Conservation (phyloP, 2,888 invertebrate species). For the Epinotia demarniana region DNA sequence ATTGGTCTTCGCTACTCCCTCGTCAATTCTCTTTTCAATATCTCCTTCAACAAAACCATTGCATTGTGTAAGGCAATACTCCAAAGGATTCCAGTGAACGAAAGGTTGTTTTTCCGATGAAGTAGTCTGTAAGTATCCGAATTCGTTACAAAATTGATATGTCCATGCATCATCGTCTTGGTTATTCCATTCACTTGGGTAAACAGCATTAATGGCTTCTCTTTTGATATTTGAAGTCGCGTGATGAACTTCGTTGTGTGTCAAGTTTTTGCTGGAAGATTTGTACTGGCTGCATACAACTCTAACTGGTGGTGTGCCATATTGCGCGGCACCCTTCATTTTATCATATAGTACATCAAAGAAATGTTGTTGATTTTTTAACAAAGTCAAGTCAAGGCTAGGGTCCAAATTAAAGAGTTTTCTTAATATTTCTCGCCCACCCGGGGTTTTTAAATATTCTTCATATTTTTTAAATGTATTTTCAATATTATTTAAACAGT, state of each 20-base stretch:
- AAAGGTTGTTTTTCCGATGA: conserved; percentile 85
- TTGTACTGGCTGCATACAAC: conserved; percentile 55
- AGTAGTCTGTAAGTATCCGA: conserved; percentile 89
- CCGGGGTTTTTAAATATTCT: not conserved
- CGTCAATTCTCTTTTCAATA: conserved; percentile 66
- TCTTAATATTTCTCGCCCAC: not conserved
- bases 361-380: conserved; percentile 65
- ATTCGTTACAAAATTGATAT: conserved; percentile 91
- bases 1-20: conserved; percentile 73
- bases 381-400: conserved; percentile 61
- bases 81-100: conserved; percentile 73
- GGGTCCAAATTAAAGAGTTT: conserved; percentile 52
- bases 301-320: conserved; percentile 61
- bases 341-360: conserved; percentile 60
- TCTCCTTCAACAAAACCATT: conserved; percentile 70
- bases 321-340: conserved; percentile 67
- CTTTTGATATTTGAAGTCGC: too few relatives aligned
- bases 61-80: conserved; percentile 73
- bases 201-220: conserved; percentile 68
- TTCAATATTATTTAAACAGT: not conserved
- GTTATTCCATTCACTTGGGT: conserved; percentile 39
- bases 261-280: not conserved
- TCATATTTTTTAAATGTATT: not conserved
- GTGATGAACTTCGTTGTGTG: too few relatives aligned
- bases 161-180: conserved; percentile 77